Evolutionary conservation across 2,888 invertebrate species (phyloP).

Genomic region (Leptogaster cylindrica): DNA sequence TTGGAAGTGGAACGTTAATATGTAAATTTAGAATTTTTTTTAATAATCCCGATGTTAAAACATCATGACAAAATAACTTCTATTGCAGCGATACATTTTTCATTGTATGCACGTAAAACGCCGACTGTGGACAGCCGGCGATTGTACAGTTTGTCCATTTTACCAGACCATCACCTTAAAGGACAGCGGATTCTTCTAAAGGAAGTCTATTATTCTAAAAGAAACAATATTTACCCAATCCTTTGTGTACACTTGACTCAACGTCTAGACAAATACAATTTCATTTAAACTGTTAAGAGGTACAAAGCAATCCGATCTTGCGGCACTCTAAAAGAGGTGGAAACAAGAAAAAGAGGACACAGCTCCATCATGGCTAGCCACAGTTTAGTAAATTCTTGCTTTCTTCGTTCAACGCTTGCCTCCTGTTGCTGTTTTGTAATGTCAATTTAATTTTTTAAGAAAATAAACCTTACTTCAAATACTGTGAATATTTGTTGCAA

Average conservation of each 20-base stretch:
- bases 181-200: too few species aligned
- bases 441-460: conserved; percentile 3
- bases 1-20: too few species aligned
- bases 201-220: conserved; percentile 26
- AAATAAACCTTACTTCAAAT: background rate
- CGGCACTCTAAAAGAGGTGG: conserved; percentile 37
- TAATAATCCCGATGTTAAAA: too few species aligned
- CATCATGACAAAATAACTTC: too few species aligned
- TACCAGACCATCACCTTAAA: too few species aligned
- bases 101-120: too few species aligned
- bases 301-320: conserved; percentile 40
- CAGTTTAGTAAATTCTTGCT: background rate
- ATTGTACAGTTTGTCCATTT: too few species aligned
- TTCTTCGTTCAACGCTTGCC: conserved; percentile 1
- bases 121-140: too few species aligned
- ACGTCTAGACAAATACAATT: conserved; percentile 43
- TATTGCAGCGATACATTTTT: too few species aligned
- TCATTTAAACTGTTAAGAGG: conserved; percentile 45
- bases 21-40: too few species aligned
- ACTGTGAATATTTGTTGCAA: background rate
- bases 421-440: background rate
- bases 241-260: conserved; percentile 44
- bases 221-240: conserved; percentile 44
- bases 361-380: conserved; percentile 3
- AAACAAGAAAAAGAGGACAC: background rate